Conservation (phyloP, 2,797 vertebrate species). For the Neosilurus mollespiculum region DNA sequence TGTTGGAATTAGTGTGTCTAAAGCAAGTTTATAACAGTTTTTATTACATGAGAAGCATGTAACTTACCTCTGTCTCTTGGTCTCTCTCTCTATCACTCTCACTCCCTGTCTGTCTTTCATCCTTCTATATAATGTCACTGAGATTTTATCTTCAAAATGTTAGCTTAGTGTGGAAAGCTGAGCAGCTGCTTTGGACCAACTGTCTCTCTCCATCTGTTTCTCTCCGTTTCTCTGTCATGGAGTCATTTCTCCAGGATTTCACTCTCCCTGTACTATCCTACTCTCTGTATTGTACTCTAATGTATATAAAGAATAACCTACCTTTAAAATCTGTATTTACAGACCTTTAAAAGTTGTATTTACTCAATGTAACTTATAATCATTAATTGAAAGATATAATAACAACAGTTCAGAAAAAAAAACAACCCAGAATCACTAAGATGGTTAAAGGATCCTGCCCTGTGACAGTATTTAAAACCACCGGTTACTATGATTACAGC, state of each 20-base stretch:
- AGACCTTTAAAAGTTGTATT: too few relatives aligned
- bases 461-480: too few relatives aligned
- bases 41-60: neutral
- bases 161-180: slow-evolving; percentile 3
- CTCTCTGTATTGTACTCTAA: neutral
- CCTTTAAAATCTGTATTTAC: too few relatives aligned
- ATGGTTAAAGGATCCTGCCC: too few relatives aligned
- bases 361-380: too few relatives aligned
- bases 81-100: neutral
- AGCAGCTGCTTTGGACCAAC: slow-evolving; percentile 26
- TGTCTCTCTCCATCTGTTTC: slow-evolving; percentile 20
- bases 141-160: slow-evolving; percentile 1
- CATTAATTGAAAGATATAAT: too few relatives aligned
- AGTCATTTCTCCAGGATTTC: slow-evolving; percentile 5
- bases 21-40: neutral
- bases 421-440: too few relatives aligned
- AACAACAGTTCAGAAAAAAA: too few relatives aligned
- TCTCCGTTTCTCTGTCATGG: slow-evolving; percentile 1
- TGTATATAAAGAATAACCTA: too few relatives aligned
- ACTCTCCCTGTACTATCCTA: neutral
- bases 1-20: neutral
- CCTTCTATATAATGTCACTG: neutral
- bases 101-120: neutral
- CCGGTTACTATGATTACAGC: too few relatives aligned
- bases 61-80: too few relatives aligned